A percentile compares a stretch with the other conserved stretches of the same genome.
phyloP scores from a whole-genome alignment of 2,888 invertebrate species.

The Anthrax anthrax region DNA sequence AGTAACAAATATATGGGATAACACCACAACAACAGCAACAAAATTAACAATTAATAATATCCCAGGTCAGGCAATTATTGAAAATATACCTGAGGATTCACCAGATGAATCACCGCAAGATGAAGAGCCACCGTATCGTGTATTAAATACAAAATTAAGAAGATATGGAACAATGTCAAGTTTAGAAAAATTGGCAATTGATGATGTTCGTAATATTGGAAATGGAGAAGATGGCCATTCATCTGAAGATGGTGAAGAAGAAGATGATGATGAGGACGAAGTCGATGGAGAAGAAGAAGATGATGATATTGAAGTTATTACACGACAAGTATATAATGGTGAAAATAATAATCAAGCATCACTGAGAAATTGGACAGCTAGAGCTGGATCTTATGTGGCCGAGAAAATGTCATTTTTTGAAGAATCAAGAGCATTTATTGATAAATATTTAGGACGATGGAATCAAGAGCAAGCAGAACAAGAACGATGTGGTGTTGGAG shows the following conservation, averaged over 20 bases:
- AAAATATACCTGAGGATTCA: slow-evolving; percentile 43
- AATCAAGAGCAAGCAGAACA: slow-evolving; percentile 21
- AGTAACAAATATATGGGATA: slow-evolving; percentile 32
- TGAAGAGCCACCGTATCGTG: slow-evolving; percentile 60
- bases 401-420: slow-evolving; percentile 65
- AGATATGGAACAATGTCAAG: slow-evolving; percentile 59
- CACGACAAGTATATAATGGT: slow-evolving; percentile 16
- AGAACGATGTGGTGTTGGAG: slow-evolving; percentile 4
- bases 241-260: slow-evolving; percentile 33
- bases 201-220: slow-evolving; percentile 22
- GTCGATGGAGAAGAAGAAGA: slow-evolving; percentile 11
- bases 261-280: slow-evolving; percentile 15
- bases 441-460: slow-evolving; percentile 41
- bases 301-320: slow-evolving; percentile 17
- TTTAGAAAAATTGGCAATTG: slow-evolving; percentile 50
- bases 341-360: slow-evolving; percentile 10
- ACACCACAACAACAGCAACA: slow-evolving; percentile 25
- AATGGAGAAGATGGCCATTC: slow-evolving; percentile 34
- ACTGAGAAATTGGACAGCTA: slow-evolving; percentile 54
- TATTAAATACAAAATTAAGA: slow-evolving; percentile 40
- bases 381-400: slow-evolving; percentile 66
- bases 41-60: slow-evolving; percentile 32
- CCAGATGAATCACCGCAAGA: slow-evolving; percentile 54
- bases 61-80: slow-evolving; percentile 24
- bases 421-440: slow-evolving; percentile 38